Evolutionary conservation across 2,113 vertebrate species (phyloP), one percentile per base, ranked within the genome.

Genomic region (Archocentrus centrarchus): DNA sequence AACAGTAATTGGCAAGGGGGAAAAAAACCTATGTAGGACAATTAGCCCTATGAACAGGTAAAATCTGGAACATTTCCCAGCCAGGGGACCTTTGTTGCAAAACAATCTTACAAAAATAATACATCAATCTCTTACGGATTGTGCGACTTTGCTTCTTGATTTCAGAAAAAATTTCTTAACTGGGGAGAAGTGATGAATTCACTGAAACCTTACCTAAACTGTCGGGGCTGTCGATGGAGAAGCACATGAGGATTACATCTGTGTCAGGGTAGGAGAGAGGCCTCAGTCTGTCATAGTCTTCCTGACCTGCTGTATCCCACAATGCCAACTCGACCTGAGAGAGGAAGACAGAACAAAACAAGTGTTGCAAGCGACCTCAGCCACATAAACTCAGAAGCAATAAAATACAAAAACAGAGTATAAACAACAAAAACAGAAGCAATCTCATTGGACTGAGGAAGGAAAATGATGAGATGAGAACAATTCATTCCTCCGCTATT

Each of bases 231-330:
- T 99, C 98, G n/a, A 99, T 97, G 73, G 98, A 99, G 83, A 99
- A 99, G 91, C 98, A 99, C 98, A 99, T 99, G 88, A 99, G 97
- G 92, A 99, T 99, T 44, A 99, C 98, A 0, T 99, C 98, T 0
- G 98, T 99, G 96, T 99, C 98, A 0, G 98, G 98, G 92, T 99
- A 99, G 0, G 98, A 99, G 83, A 99, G 97, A 9, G 98, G 98
- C 85, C 98, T 95, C 93, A 99, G 94, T 47, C 98, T 89, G 89
- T 99, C 98, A 0, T 99, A 99, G 95, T 99, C 98, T 90, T 99
- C 98, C 91, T 99, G 98, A n/a, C 98, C 98, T 0, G 98, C 98
- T 3, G 98, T 99, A 90, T 99, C 98, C 98, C 98, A 99, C 57
- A 99, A 93, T 0, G 98, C 98, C 90, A 99, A 93, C 95, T 99